Percentiles rank a stretch among this genome's conserved stretches.
Evolutionary conservation across 2,888 invertebrate genomes (phyloP).

Genomic region (Euclidia mi): DNA sequence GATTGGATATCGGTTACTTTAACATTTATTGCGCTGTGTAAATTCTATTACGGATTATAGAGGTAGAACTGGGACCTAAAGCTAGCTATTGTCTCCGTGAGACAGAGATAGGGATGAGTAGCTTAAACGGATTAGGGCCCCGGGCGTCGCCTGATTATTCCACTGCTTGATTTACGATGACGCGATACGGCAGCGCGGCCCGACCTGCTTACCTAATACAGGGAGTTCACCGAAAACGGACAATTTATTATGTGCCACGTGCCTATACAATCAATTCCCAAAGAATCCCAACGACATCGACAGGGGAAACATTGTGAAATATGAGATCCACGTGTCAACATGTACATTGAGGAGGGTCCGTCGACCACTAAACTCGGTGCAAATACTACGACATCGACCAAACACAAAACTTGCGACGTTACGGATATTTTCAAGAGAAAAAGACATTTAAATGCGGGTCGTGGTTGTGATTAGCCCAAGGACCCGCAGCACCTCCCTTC

Average conservation of each 20-base stretch:
- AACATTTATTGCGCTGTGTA: slow-evolving; percentile 72
- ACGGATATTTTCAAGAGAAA: slow-evolving; percentile 75
- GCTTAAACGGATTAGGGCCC: slow-evolving; percentile 84
- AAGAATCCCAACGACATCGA: slow-evolving; percentile 48
- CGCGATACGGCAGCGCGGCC: slow-evolving; percentile 75
- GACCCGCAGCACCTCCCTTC: slow-evolving; percentile 67
- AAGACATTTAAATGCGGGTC: slow-evolving; percentile 86
- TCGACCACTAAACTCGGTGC: slow-evolving; percentile 19
- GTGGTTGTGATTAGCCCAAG: slow-evolving; percentile 82
- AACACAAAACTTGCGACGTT: slow-evolving; percentile 65
- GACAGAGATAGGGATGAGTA: slow-evolving; percentile 82
- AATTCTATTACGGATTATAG: slow-evolving; percentile 64
- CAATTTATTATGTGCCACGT: slow-evolving; percentile 82
- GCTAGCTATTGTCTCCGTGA: slow-evolving; percentile 80
- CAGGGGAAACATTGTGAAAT: slow-evolving; percentile 76
- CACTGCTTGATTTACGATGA: slow-evolving; percentile 87
- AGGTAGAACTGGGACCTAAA: slow-evolving; percentile 64
- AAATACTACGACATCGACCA: slow-evolving; percentile 60
- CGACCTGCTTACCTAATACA: slow-evolving; percentile 79
- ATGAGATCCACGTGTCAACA: slow-evolving; percentile 78
- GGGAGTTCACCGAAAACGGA: slow-evolving; percentile 72
- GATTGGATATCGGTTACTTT: slow-evolving; percentile 70
- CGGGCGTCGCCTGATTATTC: slow-evolving; percentile 85
- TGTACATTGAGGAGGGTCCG: slow-evolving; percentile 71
- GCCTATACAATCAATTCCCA: slow-evolving; percentile 79